Evolutionary conservation across 2,113 vertebrate species (phyloP).

Genomic region (Bombycilla garrulus): DNA sequence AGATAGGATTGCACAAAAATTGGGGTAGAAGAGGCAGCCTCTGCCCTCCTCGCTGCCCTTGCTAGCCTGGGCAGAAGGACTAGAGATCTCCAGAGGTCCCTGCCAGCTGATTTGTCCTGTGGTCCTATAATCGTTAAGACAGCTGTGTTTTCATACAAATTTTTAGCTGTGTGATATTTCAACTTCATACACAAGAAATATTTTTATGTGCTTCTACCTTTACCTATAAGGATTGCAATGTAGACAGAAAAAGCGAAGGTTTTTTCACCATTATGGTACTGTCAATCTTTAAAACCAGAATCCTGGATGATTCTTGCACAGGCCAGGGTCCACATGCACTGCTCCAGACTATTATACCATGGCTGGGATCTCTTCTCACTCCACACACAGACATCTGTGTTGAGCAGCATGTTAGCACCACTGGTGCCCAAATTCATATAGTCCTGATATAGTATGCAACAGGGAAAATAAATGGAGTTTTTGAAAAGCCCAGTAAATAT

Average conservation of each 20-base stretch:
- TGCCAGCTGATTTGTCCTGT: neutral
- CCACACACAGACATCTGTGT: neutral
- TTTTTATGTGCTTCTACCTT: neutral
- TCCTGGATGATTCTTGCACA: neutral
- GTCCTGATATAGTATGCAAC: neutral
- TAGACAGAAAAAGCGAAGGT: neutral
- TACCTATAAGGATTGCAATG: neutral
- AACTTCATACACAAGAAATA: neutral
- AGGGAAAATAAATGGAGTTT: neutral
- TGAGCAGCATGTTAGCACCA: accelerated
- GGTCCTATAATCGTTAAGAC: neutral
- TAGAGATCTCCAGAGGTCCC: neutral
- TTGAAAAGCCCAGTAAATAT: neutral
- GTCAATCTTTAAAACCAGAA: neutral
- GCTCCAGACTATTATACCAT: neutral
- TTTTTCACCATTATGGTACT: neutral
- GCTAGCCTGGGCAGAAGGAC: neutral
- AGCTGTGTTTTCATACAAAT: neutral
- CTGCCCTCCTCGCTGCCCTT: neutral
- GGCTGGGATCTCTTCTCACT: neutral
- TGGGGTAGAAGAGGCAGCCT: neutral
- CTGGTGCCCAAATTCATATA: neutral
- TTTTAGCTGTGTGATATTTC: neutral
- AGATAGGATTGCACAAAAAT: neutral
- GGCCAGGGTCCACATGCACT: neutral